Conservation (phyloP, 2,888 invertebrate genomes). For the Latheticus oryzae region DNA sequence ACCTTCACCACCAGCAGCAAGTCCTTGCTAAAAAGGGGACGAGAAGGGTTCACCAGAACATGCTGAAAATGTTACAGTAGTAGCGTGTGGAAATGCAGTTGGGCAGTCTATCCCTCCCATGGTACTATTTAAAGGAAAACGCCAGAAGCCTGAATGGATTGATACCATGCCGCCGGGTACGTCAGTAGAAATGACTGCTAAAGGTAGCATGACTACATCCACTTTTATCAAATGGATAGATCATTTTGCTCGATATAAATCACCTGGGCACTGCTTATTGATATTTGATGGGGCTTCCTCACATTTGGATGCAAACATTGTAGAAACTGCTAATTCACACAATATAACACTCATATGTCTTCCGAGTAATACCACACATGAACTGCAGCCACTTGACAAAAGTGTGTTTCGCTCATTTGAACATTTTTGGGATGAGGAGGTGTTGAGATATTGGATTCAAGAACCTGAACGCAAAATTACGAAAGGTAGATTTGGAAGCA, state of each 20-base stretch:
- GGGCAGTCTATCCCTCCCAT: conserved; percentile 54
- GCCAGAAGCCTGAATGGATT: conserved; percentile 47
- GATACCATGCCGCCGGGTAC: conserved; percentile 52
- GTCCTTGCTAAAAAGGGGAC: conserved; percentile 53
- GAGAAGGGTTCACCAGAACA: conserved; percentile 57
- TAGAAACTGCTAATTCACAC: conserved; percentile 52
- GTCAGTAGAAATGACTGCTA: conserved; percentile 47
- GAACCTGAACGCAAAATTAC: no score
- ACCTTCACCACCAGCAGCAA: conserved; percentile 51
- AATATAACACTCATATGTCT: conserved; percentile 56
- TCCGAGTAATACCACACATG: conserved; percentile 59
- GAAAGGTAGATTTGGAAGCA: no score
- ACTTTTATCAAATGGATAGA: conserved; percentile 48
- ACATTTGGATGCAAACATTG: conserved; percentile 54
- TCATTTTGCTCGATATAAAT: conserved; percentile 52
- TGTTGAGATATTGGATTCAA: no score
- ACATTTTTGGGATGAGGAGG: conserved; percentile 58
- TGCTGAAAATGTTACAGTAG: conserved; percentile 57
- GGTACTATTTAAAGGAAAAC: conserved; percentile 54
- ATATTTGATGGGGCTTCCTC: conserved; percentile 55
- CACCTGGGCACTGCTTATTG: conserved; percentile 45
- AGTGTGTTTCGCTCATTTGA: conserved; percentile 55
- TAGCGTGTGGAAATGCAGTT: conserved; percentile 57
- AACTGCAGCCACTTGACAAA: conserved; percentile 59
- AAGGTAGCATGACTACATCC: conserved; percentile 53